Evolutionary conservation across 2,113 vertebrate genomes (phyloP).

Genomic region (cat (Felis catus)): DNA sequence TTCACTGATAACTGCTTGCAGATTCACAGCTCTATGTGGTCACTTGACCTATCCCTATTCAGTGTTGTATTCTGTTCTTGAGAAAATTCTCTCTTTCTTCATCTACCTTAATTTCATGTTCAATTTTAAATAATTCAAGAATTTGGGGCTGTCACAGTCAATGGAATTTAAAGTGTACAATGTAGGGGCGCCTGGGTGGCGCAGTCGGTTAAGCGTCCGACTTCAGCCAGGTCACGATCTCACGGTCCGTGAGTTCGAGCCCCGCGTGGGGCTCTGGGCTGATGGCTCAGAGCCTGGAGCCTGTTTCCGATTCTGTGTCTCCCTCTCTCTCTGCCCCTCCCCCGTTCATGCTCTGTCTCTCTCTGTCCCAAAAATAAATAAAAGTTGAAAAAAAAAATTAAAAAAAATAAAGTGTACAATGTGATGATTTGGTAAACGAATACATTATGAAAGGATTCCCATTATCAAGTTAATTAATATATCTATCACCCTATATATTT

Average conservation of each 20-base stretch:
- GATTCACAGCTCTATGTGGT: not conserved
- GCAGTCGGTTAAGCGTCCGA: too few species aligned
- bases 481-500: not conserved
- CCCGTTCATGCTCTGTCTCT: too few species aligned
- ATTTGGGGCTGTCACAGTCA: conserved; percentile 86
- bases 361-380: too few species aligned
- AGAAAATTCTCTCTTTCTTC: conserved; percentile 21
- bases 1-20: not conserved
- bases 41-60: not conserved
- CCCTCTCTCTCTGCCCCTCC: too few species aligned
- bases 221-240: too few species aligned
- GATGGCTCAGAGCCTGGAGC: too few species aligned
- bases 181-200: too few species aligned
- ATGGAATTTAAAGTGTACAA: conserved; percentile 79
- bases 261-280: too few species aligned
- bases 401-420: not conserved
- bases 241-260: too few species aligned
- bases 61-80: not conserved
- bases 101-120: conserved; percentile 87
- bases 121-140: conserved; percentile 85
- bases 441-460: not conserved
- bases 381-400: too few species aligned
- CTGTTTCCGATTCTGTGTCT: too few species aligned
- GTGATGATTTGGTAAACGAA: not conserved
- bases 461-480: not conserved